Conservation (phyloP, 2,797 vertebrate genomes). For the Manis javanica region DNA sequence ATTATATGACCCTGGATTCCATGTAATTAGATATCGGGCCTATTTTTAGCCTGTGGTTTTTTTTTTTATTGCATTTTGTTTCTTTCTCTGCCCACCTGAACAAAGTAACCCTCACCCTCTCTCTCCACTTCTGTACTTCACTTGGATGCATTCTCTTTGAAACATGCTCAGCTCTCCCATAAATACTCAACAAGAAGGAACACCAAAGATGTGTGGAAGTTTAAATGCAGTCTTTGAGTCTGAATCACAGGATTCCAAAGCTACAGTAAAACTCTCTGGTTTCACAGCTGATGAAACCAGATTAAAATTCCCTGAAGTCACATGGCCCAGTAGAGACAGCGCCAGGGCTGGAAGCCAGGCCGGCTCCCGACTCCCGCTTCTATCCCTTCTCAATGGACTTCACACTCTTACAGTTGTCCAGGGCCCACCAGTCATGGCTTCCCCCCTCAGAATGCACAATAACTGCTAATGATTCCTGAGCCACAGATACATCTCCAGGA, state of each 20-base stretch:
- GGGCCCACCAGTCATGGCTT: background rate
- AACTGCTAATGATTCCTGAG: background rate
- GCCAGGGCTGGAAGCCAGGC: background rate
- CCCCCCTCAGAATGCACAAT: background rate
- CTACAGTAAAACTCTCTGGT: background rate
- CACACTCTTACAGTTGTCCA: background rate
- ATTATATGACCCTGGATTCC: background rate
- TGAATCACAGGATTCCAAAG: background rate
- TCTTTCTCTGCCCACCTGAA: background rate
- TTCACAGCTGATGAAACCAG: background rate
- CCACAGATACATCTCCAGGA: background rate
- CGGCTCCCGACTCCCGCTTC: background rate
- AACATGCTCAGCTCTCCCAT: background rate
- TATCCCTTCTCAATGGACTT: background rate
- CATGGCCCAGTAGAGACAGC: background rate
- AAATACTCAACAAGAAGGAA: slow-evolving; percentile 6
- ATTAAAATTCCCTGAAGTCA: background rate
- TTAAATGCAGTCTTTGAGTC: background rate
- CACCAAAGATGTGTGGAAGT: background rate
- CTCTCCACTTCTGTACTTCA: background rate
- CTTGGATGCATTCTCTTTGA: background rate
- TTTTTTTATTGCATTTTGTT: background rate
- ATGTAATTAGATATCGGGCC: background rate
- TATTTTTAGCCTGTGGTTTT: background rate
- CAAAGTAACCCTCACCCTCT: background rate